Conservation (phyloP, 2,888 invertebrate genomes). For the Dolomedes plantarius region DNA sequence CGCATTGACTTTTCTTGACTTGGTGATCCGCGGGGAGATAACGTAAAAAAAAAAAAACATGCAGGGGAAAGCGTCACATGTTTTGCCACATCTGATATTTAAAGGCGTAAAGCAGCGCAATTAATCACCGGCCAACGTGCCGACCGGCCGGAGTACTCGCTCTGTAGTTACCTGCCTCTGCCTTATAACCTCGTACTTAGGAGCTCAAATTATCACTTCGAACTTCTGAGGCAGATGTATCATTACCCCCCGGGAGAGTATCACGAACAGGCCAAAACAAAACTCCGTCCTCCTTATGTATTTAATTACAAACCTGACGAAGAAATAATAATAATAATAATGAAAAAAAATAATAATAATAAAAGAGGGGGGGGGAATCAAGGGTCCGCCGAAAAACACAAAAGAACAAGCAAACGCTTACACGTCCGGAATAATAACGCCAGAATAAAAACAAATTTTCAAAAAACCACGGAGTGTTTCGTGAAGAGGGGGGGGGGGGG, state of each 20-base stretch:
- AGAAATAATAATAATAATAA: background rate
- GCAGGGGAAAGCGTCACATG: background rate
- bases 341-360: background rate
- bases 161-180: background rate
- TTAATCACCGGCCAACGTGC: background rate
- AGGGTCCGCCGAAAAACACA: conserved; percentile 29
- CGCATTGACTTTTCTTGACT: no score
- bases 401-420: conserved; percentile 45
- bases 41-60: no score
- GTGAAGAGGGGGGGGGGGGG: conserved; percentile 20
- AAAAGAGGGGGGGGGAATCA: no score
- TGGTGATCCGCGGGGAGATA: no score
- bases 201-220: conserved; percentile 26
- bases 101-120: background rate
- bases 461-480: no score
- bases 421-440: conserved; percentile 36
- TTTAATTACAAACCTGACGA: conserved; percentile 34
- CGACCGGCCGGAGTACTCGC: background rate
- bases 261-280: background rate
- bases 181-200: background rate
- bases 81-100: background rate
- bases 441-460: conserved; percentile 21
- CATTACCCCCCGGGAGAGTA: conserved; percentile 5
- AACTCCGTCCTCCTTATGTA: conserved; percentile 10
- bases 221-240: conserved; percentile 18